Evolutionary conservation across 53 echinoderm and acorn worm species (phyloP).

Genomic region (Antedon mediterranea): DNA sequence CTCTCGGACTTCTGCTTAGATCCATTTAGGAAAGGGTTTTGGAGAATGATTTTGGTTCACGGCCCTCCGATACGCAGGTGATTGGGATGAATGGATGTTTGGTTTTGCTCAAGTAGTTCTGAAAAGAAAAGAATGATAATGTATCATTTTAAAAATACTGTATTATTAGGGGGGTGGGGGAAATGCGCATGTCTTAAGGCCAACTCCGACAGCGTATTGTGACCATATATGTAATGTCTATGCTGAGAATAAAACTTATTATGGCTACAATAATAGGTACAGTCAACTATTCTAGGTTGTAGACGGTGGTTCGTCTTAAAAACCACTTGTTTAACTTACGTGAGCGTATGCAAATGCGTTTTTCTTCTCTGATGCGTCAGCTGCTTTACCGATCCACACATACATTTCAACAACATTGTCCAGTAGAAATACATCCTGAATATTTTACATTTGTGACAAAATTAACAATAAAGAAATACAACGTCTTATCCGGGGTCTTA

Average conservation of each 20-base stretch:
- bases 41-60: conserved; percentile 50
- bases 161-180: too few species aligned
- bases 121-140: too few species aligned
- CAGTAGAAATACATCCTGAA: conserved; percentile 78
- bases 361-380: conserved; percentile 53
- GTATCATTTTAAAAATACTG: too few species aligned
- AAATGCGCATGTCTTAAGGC: too few species aligned
- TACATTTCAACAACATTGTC: conserved; percentile 55
- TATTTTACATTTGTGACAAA: too few species aligned
- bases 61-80: conserved; percentile 53
- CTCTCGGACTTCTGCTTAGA: too few species aligned
- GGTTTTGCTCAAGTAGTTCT: conserved; percentile 65
- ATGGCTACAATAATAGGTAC: too few species aligned
- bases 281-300: too few species aligned
- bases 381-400: conserved; percentile 73
- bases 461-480: not conserved
- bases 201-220: too few species aligned
- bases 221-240: too few species aligned
- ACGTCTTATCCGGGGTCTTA: not conserved
- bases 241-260: too few species aligned
- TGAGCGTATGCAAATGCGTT: conserved; percentile 80
- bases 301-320: too few species aligned
- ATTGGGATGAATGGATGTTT: conserved; percentile 83
- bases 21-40: conserved; percentile 53
- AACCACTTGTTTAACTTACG: conserved; percentile 29